Conservation (phyloP, 2,888 invertebrate genomes). For the Ophion slaviceki region DNA sequence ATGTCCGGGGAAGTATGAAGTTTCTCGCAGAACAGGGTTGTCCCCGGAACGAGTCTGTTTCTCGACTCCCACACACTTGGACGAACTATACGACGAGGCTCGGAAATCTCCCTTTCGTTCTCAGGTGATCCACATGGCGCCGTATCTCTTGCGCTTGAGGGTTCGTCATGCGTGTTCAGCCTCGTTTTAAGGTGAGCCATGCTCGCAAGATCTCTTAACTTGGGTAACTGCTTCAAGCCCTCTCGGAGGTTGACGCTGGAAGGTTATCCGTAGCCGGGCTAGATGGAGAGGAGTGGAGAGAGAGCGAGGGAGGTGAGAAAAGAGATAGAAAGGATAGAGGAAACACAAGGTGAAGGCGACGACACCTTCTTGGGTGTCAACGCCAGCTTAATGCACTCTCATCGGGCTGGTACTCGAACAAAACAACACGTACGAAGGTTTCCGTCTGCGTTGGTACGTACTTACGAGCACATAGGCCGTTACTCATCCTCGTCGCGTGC, state of each 20-base stretch:
- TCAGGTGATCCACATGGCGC: background rate
- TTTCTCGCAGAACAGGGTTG: constrained; percentile 13
- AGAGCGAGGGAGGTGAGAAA: background rate
- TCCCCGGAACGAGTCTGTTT: constrained; percentile 41
- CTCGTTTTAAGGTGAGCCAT: constrained; percentile 3
- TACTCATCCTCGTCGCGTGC: constrained; percentile 4
- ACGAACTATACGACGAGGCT: constrained; percentile 10
- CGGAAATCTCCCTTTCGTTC: background rate
- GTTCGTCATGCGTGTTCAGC: background rate
- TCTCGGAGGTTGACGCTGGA: constrained; percentile 32
- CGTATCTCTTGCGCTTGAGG: background rate
- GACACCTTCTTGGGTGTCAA: constrained; percentile 34
- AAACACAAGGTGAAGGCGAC: constrained; percentile 4
- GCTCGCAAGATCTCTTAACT: constrained; percentile 53
- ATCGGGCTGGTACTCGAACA: constrained; percentile 8
- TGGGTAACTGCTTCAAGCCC: constrained; percentile 43
- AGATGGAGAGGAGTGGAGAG: background rate
- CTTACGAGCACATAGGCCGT: constrained; percentile 5
- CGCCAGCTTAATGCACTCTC: constrained; percentile 59
- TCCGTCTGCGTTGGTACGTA: background rate
- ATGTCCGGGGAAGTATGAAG: background rate
- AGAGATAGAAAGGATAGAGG: constrained; percentile 16
- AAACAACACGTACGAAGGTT: constrained; percentile 21
- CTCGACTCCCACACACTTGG: constrained; percentile 20
- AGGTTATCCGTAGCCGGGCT: constrained; percentile 27